Evolutionary conservation across 1,140 invertebrate species (phyloP).

Genomic region (Neodiprion fabricii): DNA sequence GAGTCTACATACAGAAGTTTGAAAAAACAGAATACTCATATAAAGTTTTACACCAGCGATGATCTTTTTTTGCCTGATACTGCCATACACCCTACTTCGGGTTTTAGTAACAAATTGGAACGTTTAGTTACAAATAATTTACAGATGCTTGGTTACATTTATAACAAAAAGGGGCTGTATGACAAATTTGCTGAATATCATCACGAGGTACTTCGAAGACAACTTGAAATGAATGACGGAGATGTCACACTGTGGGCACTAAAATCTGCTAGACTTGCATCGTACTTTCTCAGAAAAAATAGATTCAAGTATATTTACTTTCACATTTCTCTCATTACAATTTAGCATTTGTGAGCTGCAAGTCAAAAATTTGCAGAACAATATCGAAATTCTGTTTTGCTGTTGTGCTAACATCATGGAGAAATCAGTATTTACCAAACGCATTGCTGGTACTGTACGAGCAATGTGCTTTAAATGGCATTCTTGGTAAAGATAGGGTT

Average conservation of each 20-base stretch:
- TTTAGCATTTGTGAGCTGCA: too few relatives aligned
- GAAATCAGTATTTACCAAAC: too few relatives aligned
- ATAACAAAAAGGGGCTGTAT: slow-evolving; percentile 56
- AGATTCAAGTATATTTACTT: slow-evolving; percentile 41
- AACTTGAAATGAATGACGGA: slow-evolving; percentile 66
- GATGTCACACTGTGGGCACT: slow-evolving; percentile 70
- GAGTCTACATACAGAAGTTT: slow-evolving; percentile 27
- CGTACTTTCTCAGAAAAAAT: slow-evolving; percentile 59
- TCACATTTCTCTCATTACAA: too few relatives aligned
- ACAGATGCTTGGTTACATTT: slow-evolving; percentile 60
- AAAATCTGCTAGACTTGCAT: slow-evolving; percentile 68
- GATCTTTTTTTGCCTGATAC: slow-evolving; percentile 29
- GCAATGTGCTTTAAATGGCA: too few relatives aligned
- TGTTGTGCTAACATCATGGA: neutral
- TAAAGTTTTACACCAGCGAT: slow-evolving; percentile 31
- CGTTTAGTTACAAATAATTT: slow-evolving; percentile 60
- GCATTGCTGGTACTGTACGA: too few relatives aligned
- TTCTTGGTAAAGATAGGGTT: too few relatives aligned
- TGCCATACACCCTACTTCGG: slow-evolving; percentile 23
- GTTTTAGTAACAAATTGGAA: slow-evolving; percentile 51
- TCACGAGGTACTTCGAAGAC: slow-evolving; percentile 67
- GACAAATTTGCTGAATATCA: slow-evolving; percentile 66
- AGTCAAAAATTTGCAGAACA: neutral
- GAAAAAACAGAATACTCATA: slow-evolving; percentile 17
- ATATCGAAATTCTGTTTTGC: neutral